Evolutionary conservation across 2,113 vertebrate genomes (phyloP).

Genomic region (Oceanodroma tethys): DNA sequence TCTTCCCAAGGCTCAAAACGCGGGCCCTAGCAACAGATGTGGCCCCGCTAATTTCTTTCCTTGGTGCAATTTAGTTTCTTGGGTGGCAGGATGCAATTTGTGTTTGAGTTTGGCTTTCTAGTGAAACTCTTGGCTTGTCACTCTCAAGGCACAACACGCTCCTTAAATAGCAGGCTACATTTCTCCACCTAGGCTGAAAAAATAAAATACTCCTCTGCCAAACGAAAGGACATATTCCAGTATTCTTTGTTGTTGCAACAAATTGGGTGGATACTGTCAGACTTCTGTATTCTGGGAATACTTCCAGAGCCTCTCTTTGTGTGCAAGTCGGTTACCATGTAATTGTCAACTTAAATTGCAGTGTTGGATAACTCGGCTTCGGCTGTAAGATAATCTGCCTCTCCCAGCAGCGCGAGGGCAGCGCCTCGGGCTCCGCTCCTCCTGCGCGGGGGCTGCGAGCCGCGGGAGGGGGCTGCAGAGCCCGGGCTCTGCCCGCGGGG

Average conservation of each 20-base stretch:
- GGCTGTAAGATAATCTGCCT: not conserved
- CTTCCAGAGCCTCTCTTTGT: conserved; percentile 55
- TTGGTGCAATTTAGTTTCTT: not conserved
- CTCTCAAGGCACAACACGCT: conserved; percentile 37
- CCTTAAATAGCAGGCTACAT: conserved; percentile 58
- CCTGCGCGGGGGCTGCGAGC: fast-evolving
- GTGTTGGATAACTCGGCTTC: conserved; percentile 31
- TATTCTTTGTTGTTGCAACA: conserved; percentile 62
- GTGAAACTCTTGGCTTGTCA: conserved; percentile 52
- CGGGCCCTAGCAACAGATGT: not conserved
- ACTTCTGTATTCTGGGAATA: conserved; percentile 59
- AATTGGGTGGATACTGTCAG: conserved; percentile 66
- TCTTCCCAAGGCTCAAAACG: not conserved
- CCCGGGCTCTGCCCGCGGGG: not conserved
- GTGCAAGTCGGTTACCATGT: conserved; percentile 39
- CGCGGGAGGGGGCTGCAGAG: not conserved
- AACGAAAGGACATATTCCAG: conserved; percentile 58
- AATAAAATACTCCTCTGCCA: conserved; percentile 31
- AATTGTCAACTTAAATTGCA: conserved; percentile 59
- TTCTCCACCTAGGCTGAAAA: conserved; percentile 45
- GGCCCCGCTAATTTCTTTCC: not conserved
- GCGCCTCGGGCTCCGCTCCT: not conserved
- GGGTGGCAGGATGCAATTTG: conserved; percentile 31
- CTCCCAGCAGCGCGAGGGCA: not conserved
- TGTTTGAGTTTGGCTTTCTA: conserved; percentile 45